Evolutionary conservation across 2,888 invertebrate species (phyloP).

Genomic region (Cabera pusaria): DNA sequence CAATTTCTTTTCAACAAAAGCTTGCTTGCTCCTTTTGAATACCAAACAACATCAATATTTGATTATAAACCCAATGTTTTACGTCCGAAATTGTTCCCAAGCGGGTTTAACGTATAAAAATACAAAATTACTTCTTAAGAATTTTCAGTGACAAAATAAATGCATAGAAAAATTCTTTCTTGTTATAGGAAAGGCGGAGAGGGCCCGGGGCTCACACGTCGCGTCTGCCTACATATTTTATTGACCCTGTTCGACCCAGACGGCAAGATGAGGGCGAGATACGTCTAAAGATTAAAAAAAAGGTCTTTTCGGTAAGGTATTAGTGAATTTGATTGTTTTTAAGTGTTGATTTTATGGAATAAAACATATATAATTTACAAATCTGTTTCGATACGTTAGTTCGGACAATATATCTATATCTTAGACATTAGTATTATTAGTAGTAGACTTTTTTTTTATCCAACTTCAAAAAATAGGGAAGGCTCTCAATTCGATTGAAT

Average conservation of each 20-base stretch:
- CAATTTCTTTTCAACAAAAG: no score
- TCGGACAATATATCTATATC: no score
- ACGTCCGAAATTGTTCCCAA: slow-evolving; percentile 18
- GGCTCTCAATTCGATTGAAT: no score
- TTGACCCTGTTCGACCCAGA: slow-evolving; percentile 56
- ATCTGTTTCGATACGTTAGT: no score
- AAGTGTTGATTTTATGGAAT: no score
- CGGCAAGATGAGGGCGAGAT: slow-evolving; percentile 36
- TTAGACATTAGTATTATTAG: no score
- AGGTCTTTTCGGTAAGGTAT: no score
- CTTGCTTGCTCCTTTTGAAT: no score
- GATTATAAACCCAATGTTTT: slow-evolving; percentile 17
- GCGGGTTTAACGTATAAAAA: slow-evolving; percentile 40
- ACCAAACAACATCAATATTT: slow-evolving; percentile 15
- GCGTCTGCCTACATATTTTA: slow-evolving; percentile 80
- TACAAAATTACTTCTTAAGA: slow-evolving; percentile 50
- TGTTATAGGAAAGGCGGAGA: slow-evolving; percentile 75
- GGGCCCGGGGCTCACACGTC: slow-evolving; percentile 61
- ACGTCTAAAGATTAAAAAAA: slow-evolving; percentile 50
- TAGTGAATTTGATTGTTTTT: no score
- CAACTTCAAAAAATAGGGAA: no score
- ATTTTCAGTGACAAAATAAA: slow-evolving; percentile 70
- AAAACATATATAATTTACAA: no score
- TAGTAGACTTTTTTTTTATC: no score
- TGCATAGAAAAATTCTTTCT: slow-evolving; percentile 81